phyloP scores from a whole-genome alignment of 2,888 invertebrate species.

The Cantharis rufa region DNA sequence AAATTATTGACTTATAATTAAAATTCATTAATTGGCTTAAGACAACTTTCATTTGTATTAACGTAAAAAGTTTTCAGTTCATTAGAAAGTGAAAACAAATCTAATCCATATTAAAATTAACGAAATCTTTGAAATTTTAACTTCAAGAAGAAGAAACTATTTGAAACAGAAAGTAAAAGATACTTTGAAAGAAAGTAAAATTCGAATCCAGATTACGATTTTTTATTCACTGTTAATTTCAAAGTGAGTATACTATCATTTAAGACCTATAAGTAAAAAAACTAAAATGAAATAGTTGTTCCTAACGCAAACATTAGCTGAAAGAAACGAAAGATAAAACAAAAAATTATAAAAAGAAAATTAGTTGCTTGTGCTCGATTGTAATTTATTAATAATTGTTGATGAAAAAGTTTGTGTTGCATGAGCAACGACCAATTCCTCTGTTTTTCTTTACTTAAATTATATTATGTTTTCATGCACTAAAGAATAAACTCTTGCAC shows the following conservation, averaged over 20 bases:
- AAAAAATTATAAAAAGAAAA: not conserved
- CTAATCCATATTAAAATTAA: not conserved
- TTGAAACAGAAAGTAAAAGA: not conserved
- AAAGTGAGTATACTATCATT: not conserved
- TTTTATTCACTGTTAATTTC: not conserved
- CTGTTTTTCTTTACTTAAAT: not conserved
- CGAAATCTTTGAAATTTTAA: not conserved
- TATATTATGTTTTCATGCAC: not conserved
- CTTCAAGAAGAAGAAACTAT: not conserved
- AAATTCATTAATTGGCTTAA: not conserved
- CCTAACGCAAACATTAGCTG: not conserved
- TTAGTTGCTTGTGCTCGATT: not conserved
- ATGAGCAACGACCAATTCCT: not conserved
- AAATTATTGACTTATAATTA: not conserved
- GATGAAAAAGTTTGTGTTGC: not conserved
- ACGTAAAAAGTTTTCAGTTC: not conserved
- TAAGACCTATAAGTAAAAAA: not conserved
- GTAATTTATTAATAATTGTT: not conserved
- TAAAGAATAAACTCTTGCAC: not conserved
- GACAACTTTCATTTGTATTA: not conserved
- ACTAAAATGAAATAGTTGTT: not conserved
- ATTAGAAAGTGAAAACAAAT: not conserved
- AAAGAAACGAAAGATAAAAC: not conserved
- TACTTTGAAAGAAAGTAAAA: not conserved
- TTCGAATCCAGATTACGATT: not conserved